These are phyloP conservation scores for Osmerus mordax DNA, from an alignment of 2,113 vertebrate genomes.

Conservation along the genomic window DNA sequence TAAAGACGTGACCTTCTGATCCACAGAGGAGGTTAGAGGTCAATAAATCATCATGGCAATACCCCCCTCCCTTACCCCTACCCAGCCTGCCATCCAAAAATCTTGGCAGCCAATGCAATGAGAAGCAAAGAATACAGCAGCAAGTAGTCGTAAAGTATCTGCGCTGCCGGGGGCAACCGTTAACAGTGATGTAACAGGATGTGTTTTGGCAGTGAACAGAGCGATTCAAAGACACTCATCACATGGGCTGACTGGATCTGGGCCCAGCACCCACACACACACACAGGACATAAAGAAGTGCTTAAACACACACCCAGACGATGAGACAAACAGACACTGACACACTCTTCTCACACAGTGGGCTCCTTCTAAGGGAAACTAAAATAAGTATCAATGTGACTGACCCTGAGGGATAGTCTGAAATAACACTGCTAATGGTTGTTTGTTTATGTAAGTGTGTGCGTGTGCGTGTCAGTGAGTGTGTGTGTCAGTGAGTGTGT, in stretches of 20 bases:
- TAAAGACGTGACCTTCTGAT: not conserved
- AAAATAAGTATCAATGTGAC: conserved; percentile 55
- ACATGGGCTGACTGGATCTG: not conserved
- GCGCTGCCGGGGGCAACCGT: not conserved
- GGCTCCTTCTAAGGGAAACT: conserved; percentile 39
- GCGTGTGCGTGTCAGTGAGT: conserved; percentile 7
- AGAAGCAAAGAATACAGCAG: not conserved
- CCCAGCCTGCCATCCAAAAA: not conserved
- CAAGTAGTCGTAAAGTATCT: not conserved
- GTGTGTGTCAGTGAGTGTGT: not conserved
- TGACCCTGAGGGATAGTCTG: conserved; percentile 42
- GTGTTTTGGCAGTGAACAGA: not conserved
- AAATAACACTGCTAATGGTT: conserved; percentile 36
- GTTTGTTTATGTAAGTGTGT: conserved; percentile 10
- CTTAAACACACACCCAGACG: too few relatives aligned
- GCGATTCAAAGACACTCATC: not conserved
- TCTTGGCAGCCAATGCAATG: not conserved
- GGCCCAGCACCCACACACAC: not conserved
- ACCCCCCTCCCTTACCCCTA: not conserved
- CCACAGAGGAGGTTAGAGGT: not conserved
- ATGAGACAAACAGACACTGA: too few relatives aligned
- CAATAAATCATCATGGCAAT: not conserved
- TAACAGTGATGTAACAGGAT: not conserved
- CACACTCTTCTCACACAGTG: conserved; percentile 36
- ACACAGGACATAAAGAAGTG: conserved; percentile 25